Conservation (phyloP, 2,113 vertebrate genomes). For the Hippocampus guttulatus region DNA sequence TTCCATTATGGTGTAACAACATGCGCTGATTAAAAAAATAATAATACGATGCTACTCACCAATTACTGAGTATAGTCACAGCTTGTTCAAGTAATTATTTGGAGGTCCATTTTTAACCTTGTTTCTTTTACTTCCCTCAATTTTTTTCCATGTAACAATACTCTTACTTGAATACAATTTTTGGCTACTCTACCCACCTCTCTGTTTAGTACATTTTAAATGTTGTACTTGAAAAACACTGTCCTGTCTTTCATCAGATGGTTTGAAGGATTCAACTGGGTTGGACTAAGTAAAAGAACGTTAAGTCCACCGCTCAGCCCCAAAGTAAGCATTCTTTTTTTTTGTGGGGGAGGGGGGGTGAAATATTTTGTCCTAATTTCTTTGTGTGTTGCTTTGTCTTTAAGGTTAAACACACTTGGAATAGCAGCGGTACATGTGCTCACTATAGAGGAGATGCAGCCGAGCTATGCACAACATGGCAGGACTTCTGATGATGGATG, state of each 20-base stretch:
- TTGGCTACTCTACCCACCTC: too few species aligned
- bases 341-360: background rate
- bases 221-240: background rate
- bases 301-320: constrained; percentile 59
- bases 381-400: constrained; percentile 9
- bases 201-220: background rate
- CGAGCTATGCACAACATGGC: constrained; percentile 55
- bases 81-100: too few species aligned
- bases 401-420: constrained; percentile 50
- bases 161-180: too few species aligned
- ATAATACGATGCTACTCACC: too few species aligned
- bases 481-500: constrained; percentile 68
- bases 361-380: background rate
- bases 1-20: too few species aligned
- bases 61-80: too few species aligned
- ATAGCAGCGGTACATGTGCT: constrained; percentile 23
- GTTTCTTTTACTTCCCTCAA: too few species aligned
- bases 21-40: background rate
- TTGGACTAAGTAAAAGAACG: constrained; percentile 57
- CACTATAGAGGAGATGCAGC: constrained; percentile 38
- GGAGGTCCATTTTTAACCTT: too few species aligned
- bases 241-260: constrained; percentile 56
- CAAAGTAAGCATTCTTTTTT: constrained; percentile 54
- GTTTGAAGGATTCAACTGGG: constrained; percentile 77
- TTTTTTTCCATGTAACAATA: too few species aligned